A percentile compares a stretch with the other conserved stretches of the same genome.
phyloP scores from a whole-genome alignment of 2,797 vertebrate genomes.

The Apodemus agrarius region DNA sequence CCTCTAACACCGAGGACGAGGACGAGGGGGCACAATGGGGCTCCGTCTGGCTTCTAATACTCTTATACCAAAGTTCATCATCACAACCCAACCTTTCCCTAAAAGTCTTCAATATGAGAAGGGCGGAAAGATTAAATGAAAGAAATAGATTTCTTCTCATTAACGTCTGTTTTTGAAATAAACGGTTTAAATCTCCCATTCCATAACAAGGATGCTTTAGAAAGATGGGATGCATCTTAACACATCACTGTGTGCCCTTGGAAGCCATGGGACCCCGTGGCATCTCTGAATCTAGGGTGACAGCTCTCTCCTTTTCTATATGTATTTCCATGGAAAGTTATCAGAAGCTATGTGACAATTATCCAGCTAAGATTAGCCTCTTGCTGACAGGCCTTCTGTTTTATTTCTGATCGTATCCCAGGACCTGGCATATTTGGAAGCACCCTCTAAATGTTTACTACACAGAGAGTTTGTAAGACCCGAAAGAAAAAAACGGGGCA shows the following conservation, averaged over 20 bases:
- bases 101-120: constrained; percentile 8
- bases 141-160: constrained; percentile 22
- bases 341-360: not conserved
- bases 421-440: not conserved
- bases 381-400: not conserved
- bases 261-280: not conserved
- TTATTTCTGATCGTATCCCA: constrained; percentile 6
- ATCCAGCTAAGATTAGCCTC: not conserved
- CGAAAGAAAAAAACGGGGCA: too few species aligned
- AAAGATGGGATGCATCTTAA: not conserved
- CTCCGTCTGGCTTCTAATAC: not conserved
- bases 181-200: not conserved
- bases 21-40: not conserved
- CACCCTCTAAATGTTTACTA: not conserved
- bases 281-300: not conserved
- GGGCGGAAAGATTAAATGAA: not conserved
- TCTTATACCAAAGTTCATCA: not conserved
- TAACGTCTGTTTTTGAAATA: not conserved
- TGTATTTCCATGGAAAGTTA: not conserved
- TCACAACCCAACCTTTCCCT: not conserved
- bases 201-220: not conserved
- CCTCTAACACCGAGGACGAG: not conserved
- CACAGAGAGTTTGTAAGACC: too few species aligned
- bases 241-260: fast-evolving
- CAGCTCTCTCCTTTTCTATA: not conserved